Base-by-base conservation (phyloP, 2,888 invertebrate species). In the Orthosia gracilis region DNA sequence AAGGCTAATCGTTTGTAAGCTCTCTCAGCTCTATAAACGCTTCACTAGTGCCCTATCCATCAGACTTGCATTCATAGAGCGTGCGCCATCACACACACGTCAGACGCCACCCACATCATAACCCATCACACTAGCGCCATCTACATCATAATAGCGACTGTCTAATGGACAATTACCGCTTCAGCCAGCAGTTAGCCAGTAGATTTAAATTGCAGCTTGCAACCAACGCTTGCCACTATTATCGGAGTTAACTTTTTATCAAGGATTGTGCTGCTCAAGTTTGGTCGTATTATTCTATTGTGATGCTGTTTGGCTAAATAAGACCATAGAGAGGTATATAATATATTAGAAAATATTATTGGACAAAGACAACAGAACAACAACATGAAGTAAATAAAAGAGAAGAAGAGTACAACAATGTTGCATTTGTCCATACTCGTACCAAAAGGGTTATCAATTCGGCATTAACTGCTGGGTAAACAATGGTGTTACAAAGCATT, bases 141-240 rank as follows among this genome's bases (percentile, higher is more conserved):
- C 62, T 67, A 70, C 63, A 63, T 82, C 57, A 76, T 81, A 81
- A 66, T 74, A 62, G 26, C 55, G 49, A 81, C 13, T 58, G 57
- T 76, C 65, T 69, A 81, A 63, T 66, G 65, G 26, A 75, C 69
- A 58, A 79, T 79, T 69, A 76, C 26, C 17, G 61, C 52, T 31
- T 23, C 23, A 63, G 54, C 62, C 21, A 58, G 49, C 62, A 69
- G 65, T 57, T 55, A 59, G 47, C 21, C 45, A 55, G 57, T 21
- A 63, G 12, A 74, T 50, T 69, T 17, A 63, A 80, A 63, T 74
- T 23, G 58, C 26, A 57, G 7, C 31, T 58, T 26, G 63, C 74
- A 62, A 58, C 26, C 47, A 57, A 57, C 57, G 50, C 59, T 59
- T 54, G 64, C 54, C 45, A 54, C 50, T 73, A 31, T 68, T 68